Conservation (phyloP, 2,113 vertebrate genomes). For the Danionella cerebrum region DNA sequence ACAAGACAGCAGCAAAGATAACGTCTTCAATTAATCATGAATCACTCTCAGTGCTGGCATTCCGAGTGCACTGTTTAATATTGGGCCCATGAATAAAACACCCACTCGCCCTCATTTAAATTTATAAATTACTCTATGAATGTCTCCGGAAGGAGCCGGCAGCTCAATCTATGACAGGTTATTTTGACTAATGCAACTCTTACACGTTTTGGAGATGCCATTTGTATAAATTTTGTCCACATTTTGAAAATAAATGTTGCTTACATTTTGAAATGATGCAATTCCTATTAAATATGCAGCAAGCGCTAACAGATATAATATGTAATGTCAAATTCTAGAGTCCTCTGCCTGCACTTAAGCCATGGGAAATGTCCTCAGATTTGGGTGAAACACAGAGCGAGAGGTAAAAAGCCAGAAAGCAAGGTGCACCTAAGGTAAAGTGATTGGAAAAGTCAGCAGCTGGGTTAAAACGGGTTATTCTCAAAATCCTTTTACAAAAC, state of each 20-base stretch:
- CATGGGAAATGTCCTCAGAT: background rate
- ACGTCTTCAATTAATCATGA: no score
- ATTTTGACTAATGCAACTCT: background rate
- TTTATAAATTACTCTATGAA: background rate
- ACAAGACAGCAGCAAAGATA: no score
- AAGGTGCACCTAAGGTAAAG: background rate
- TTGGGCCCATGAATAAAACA: no score
- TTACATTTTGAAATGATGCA: background rate
- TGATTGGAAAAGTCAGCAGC: background rate
- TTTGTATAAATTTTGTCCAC: background rate
- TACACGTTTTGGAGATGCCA: background rate
- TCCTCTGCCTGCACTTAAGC: background rate
- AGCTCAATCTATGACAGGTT: background rate
- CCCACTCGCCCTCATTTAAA: no score
- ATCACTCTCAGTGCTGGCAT: no score
- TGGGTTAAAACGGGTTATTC: background rate
- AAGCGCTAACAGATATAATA: background rate
- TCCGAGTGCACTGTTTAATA: no score
- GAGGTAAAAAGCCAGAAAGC: background rate
- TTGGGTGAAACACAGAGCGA: background rate
- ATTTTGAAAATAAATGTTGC: background rate
- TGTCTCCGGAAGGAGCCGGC: background rate
- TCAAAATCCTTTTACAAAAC: background rate
- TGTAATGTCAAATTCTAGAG: background rate
- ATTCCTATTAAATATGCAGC: background rate